Base-by-base conservation (phyloP, 1,140 invertebrate species). In the Rhopalosiphum padi region DNA sequence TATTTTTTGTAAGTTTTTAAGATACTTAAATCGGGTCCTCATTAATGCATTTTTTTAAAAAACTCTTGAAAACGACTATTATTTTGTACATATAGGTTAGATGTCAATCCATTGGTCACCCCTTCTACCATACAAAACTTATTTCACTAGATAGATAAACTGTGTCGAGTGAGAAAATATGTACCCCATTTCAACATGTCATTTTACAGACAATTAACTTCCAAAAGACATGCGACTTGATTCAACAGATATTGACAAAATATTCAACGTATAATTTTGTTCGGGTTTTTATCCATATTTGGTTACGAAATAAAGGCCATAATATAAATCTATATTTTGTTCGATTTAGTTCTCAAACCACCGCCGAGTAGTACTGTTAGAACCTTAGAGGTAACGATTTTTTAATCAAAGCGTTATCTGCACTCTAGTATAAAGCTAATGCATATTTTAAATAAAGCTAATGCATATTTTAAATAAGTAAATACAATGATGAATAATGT, bases 181-280 rank as follows among this genome's bases (percentile, higher is more conserved):
- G 37, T 60, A 11, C n/a, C 48, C 53, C 23, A 21, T 90, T 60
- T 43, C 53, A 23, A 41, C 51, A 43, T 60, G 89, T 60, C 37
- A 60, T 90, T 90, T 60, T 30, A 90, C 51, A 41, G 88, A 23
- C 89, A 90, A 90, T 90, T 90, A 60, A 41, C 37, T 90, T 43
- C 43, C 37, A 60, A 55, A 60, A 15, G 55, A 68, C 55, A 60
- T 35, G 89, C 89, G 23, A 68, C 35, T 51, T 8, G 89, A 90
- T 60, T 60, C 89, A 68, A 68, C 89, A 43, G 55, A 68, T 68
- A 90, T 90, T 60, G 53, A 90, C 37, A 2, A 90, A 90, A 90
- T 90, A 90, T 43, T 43, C 15, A n/a, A 35, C 41, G 55, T 25
- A 90, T 68, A 53, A 37, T 68, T 68, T 90, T 0, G 5, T 90